Percentiles rank a stretch among this genome's conserved stretches.
phyloP scores from a whole-genome alignment of 2,888 invertebrate species.

The Drosophila crucigera region DNA sequence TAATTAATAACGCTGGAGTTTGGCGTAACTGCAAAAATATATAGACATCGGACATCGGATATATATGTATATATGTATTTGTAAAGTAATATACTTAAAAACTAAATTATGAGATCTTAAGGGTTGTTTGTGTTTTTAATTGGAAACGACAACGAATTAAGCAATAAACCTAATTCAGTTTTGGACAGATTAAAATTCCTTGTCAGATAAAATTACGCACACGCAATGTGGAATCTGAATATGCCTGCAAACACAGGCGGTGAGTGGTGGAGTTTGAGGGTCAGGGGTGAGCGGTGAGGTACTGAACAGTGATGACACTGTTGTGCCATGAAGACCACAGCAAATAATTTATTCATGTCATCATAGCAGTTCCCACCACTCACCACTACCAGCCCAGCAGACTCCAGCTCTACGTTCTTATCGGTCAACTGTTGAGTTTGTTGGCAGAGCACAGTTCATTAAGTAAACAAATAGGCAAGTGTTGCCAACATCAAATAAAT shows the following conservation, averaged over 20 bases:
- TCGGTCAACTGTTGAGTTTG: slow-evolving; percentile 41
- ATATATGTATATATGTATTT: no score
- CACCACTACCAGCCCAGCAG: slow-evolving; percentile 15
- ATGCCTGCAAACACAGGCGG: slow-evolving; percentile 9
- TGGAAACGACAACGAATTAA: not conserved
- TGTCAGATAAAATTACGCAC: slow-evolving; percentile 51
- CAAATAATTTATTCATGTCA: slow-evolving; percentile 64
- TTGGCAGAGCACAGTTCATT: slow-evolving; percentile 43
- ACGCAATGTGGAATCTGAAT: slow-evolving; percentile 34
- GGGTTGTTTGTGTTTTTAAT: not conserved
- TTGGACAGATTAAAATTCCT: not conserved
- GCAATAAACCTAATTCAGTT: not conserved
- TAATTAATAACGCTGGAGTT: not conserved
- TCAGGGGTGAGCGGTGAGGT: slow-evolving; percentile 7
- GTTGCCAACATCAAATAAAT: slow-evolving; percentile 27
- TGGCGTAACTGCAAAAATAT: not conserved
- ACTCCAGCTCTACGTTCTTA: slow-evolving; percentile 16
- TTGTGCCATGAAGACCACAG: slow-evolving; percentile 36
- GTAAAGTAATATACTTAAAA: no score
- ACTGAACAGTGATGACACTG: slow-evolving; percentile 39
- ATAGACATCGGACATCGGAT: no score
- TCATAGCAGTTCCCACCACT: slow-evolving; percentile 39
- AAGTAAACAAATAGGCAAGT: slow-evolving; percentile 52
- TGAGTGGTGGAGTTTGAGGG: not conserved
- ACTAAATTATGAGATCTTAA: not conserved